Conservation (phyloP, 2,797 vertebrate genomes). For the Paguma larvata region DNA sequence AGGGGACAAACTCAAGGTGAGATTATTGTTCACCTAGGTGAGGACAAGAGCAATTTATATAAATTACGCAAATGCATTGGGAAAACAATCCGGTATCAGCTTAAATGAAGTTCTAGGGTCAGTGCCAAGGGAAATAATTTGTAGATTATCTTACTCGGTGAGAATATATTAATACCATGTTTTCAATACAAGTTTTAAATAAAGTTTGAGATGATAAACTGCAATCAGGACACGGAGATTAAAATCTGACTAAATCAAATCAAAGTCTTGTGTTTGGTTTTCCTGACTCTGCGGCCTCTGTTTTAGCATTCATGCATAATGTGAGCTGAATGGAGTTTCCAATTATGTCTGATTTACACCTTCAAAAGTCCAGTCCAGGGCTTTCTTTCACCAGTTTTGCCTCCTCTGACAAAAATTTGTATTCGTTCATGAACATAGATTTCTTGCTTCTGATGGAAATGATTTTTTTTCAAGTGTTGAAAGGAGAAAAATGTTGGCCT, state of each 20-base stretch:
- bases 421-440: background rate
- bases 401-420: background rate
- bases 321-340: background rate
- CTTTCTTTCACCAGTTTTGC: background rate
- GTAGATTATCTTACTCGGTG: background rate
- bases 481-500: constrained; percentile 28
- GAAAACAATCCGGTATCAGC: background rate
- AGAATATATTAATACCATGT: background rate
- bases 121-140: background rate
- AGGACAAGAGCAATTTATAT: background rate
- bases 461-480: background rate
- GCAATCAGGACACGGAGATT: background rate
- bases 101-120: background rate
- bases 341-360: background rate
- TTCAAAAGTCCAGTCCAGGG: background rate
- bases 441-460: background rate
- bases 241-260: background rate
- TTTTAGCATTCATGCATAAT: background rate
- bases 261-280: background rate
- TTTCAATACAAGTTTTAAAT: background rate
- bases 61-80: background rate
- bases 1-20: background rate
- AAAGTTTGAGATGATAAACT: constrained; percentile 51
- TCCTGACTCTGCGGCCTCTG: background rate
- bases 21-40: background rate